Evolutionary conservation across 30 jellyfish, hydroid and myxozoan genomes (phyloP).

Genomic region (Aurelia aurita): DNA sequence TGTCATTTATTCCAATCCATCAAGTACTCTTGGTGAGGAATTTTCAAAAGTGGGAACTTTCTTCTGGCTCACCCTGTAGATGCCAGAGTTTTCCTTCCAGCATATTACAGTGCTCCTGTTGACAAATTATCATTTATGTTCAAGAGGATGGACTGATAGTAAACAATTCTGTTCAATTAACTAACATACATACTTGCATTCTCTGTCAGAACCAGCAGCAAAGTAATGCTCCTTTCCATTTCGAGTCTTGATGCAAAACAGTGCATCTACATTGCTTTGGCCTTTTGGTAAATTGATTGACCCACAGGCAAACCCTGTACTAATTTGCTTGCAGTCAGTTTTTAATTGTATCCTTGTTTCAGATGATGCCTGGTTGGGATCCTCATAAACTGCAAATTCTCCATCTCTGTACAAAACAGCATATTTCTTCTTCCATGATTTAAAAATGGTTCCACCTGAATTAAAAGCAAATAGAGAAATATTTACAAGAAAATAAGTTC

Average conservation of each 20-base stretch:
- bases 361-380: slow-evolving; percentile 86
- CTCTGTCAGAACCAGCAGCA: slow-evolving; percentile 86
- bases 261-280: slow-evolving; percentile 82
- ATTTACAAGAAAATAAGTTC: too few relatives aligned
- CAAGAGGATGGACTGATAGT: too few relatives aligned
- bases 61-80: too few relatives aligned
- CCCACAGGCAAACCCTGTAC: slow-evolving; percentile 94
- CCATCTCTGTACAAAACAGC: slow-evolving; percentile 89
- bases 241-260: slow-evolving; percentile 75
- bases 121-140: too few relatives aligned
- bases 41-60: too few relatives aligned
- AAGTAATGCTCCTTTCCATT: slow-evolving; percentile 70
- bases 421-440: slow-evolving; percentile 85
- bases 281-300: slow-evolving; percentile 88
- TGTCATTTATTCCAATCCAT: too few relatives aligned
- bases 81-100: too few relatives aligned
- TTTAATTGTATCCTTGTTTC: slow-evolving; percentile 74
- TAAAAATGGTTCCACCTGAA: slow-evolving; percentile 85
- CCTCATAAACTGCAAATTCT: slow-evolving; percentile 78
- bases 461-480: too few relatives aligned
- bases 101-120: too few relatives aligned
- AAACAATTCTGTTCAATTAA: background rate
- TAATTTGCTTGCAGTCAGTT: slow-evolving; percentile 64
- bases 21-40: too few relatives aligned
- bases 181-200: slow-evolving; percentile 71